Conservation (phyloP, 1,140 invertebrate genomes). For the Saccostrea cuccullata region DNA sequence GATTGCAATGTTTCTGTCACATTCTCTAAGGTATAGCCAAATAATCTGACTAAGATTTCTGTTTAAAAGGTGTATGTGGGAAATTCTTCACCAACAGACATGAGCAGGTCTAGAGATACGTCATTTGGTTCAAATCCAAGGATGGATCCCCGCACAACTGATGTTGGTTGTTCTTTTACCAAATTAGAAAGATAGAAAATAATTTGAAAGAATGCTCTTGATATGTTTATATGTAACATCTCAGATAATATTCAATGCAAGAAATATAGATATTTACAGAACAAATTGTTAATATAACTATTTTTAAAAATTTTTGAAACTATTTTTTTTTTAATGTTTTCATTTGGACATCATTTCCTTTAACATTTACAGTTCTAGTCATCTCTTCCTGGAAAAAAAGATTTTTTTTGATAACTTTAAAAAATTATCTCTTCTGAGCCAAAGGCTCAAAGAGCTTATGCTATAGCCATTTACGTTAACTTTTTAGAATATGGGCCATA, state of each 20-base stretch:
- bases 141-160: neutral
- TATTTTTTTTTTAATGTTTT: neutral
- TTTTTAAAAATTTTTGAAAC: neutral
- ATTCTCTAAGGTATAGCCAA: neutral
- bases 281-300: neutral
- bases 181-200: neutral
- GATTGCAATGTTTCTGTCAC: neutral
- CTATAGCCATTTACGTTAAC: too few relatives aligned
- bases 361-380: neutral
- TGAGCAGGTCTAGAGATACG: neutral
- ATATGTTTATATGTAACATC: too few relatives aligned
- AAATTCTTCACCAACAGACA: neutral
- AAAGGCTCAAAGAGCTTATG: too few relatives aligned
- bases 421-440: neutral
- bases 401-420: too few relatives aligned
- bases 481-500: too few relatives aligned
- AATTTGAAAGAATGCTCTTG: neutral
- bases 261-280: neutral
- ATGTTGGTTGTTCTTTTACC: neutral
- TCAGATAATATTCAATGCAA: neutral
- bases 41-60: neutral
- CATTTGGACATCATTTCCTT: slow-evolving; percentile 1
- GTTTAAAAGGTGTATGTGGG: neutral
- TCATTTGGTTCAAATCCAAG: neutral
- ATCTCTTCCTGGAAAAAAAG: too few relatives aligned